These are phyloP conservation scores for Lichenostomus cassidix DNA, from an alignment of 2,113 vertebrate genomes.

Conservation along the genomic window DNA sequence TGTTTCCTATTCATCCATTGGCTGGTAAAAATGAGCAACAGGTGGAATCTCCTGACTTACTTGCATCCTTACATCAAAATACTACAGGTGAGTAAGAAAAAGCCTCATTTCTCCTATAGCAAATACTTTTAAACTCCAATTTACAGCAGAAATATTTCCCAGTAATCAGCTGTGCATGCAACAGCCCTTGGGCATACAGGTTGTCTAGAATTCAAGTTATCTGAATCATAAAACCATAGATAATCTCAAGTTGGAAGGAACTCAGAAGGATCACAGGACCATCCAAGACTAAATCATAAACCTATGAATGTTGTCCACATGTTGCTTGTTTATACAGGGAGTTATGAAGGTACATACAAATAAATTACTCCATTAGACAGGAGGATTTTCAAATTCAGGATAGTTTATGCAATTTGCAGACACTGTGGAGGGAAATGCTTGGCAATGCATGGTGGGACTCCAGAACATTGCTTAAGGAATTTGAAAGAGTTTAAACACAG, in stretches of 20 bases:
- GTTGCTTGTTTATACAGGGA: background rate
- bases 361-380: background rate
- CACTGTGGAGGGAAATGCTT: background rate
- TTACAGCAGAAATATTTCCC: background rate
- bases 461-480: background rate
- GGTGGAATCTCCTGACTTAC: background rate
- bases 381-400: background rate
- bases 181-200: background rate
- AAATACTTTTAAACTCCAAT: background rate
- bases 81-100: background rate
- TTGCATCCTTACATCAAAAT: background rate
- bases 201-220: background rate
- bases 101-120: background rate
- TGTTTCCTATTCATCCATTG: background rate
- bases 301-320: fast-evolving
- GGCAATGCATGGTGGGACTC: background rate
- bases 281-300: background rate
- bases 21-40: background rate
- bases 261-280: background rate
- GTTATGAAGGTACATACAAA: background rate
- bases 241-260: background rate
- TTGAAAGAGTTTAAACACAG: background rate
- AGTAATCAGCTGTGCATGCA: background rate
- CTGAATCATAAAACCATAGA: background rate
- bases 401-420: background rate